Evolutionary conservation across 1,140 invertebrate genomes (phyloP), one percentile per base, ranked within the genome.

Genomic region (Parasteatoda tepidariorum): DNA sequence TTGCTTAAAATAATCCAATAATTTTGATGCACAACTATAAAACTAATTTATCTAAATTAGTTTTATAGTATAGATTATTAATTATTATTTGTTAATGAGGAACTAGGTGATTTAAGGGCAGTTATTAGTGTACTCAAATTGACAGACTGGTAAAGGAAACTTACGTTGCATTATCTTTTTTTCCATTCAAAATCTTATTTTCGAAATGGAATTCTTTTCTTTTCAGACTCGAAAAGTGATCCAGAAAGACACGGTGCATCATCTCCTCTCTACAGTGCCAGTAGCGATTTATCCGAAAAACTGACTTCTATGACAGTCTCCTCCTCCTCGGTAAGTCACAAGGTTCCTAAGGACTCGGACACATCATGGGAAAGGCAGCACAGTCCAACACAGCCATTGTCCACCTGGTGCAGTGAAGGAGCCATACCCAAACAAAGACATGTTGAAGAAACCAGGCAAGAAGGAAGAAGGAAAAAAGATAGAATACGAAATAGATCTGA

Each of bases 361-460:
- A 13, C 31, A 7, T 30, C 41, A 2, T 79, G 76, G 76, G 59
- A 62, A 31, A 62, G 73, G 11, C 62, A 33, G 15, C 57, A 31
- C n/a, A 31, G 34, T 24, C 73, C 73, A 13, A 76, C 59, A 6
- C 71, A 74, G 24, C 30, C 74, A 2, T n/a, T 82, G 57, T 82
- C 78, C 15, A 48, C 78, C 9, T 82, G 83, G 73, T 64, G 66
- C 48, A 84, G 73, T 57, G 83, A 84, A 30, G 83, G 83, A 5
- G 83, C 83, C 22, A 84, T 84, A 6, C 78, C 84, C 4, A 81
- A 84, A 41, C 84, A 84, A 11, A 79, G 41, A 18, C 66, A 79
- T 41, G 66, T 28, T n/a, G 62, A 79, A 13, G 78, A 82, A 7
- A 26, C 7, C 24, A 48, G 38, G 18, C 74, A 76, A 33, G 30